Percentiles rank a stretch among this genome's conserved stretches.
Conservation (phyloP, 2,797 vertebrate species). For the Triplophysa yarkandensis region DNA sequence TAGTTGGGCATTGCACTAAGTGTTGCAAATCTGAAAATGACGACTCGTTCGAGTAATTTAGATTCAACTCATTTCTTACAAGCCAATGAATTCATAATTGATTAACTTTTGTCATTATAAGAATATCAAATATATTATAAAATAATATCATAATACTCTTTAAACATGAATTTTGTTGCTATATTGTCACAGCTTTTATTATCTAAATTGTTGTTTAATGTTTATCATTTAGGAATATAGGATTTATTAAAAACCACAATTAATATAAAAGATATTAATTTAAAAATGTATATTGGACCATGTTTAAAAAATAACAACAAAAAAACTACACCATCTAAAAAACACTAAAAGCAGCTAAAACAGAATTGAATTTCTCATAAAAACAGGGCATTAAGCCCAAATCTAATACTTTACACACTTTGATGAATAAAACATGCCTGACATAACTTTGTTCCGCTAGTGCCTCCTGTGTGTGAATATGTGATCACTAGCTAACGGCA, state of each 20-base stretch:
- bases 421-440: constrained; percentile 53
- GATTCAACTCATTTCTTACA: no score
- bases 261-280: not conserved
- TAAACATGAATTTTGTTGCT: no score
- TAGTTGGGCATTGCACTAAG: no score
- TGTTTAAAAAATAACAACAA: not conserved
- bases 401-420: constrained; percentile 43
- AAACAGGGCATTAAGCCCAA: constrained; percentile 19
- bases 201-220: not conserved
- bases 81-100: no score
- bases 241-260: not conserved
- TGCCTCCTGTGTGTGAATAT: constrained; percentile 39
- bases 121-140: no score
- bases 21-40: no score
- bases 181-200: not conserved
- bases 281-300: not conserved
- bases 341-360: not conserved
- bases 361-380: not conserved
- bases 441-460: constrained; percentile 16
- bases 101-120: no score
- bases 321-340: not conserved
- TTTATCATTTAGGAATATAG: not conserved
- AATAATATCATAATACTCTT: no score
- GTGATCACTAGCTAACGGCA: constrained; percentile 30
- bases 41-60: no score